These are phyloP conservation scores for Abramis brama DNA, from an alignment of 2,113 vertebrate genomes.

Conservation along the genomic window DNA sequence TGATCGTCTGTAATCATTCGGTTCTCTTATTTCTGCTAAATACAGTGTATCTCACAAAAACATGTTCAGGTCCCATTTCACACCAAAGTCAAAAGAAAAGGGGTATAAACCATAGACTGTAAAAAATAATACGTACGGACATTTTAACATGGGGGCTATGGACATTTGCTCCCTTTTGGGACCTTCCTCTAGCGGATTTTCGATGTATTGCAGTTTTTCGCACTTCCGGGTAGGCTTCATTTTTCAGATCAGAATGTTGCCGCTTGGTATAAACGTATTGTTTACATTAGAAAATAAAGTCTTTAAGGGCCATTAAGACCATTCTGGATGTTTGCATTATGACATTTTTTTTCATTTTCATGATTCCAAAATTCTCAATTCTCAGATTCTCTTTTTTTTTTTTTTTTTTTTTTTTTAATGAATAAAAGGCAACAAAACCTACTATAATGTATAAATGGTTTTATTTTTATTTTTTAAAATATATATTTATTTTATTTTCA, in stretches of 20 bases:
- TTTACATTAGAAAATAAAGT: neutral
- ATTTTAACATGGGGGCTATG: too few species aligned
- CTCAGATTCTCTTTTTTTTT: neutral
- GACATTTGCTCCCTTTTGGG: too few species aligned
- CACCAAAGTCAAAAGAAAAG: neutral
- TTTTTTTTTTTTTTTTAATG: neutral
- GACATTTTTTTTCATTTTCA: neutral
- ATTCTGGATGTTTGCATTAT: neutral
- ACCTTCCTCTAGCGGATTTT: too few species aligned
- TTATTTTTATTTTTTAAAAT: neutral
- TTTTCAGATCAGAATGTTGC: too few species aligned
- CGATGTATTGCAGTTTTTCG: too few species aligned
- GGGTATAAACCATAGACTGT: too few species aligned
- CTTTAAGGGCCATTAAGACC: neutral
- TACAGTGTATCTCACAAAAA: neutral
- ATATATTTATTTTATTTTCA: neutral
- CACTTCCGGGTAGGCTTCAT: too few species aligned
- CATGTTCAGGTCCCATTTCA: neutral
- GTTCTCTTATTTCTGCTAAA: neutral
- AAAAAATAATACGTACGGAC: too few species aligned
- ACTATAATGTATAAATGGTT: neutral
- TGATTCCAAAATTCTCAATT: neutral
- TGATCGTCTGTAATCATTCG: neutral
- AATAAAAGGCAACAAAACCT: neutral
- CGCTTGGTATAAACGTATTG: neutral